These are phyloP conservation scores for Leptinotarsa lineolata DNA, from an alignment of 1,140 invertebrate genomes.

Conservation along the genomic window DNA sequence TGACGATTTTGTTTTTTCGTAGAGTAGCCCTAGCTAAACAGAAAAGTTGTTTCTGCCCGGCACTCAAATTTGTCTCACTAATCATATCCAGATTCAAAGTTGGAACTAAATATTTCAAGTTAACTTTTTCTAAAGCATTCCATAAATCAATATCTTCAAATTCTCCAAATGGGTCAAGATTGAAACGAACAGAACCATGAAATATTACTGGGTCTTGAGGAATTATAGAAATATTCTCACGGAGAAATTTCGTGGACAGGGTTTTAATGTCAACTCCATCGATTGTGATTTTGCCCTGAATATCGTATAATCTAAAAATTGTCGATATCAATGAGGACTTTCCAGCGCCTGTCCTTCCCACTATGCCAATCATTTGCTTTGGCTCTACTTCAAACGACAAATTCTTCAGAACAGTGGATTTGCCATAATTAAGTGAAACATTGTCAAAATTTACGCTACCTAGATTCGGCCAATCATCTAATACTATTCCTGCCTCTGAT, in stretches of 20 bases:
- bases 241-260: slow-evolving; percentile 71
- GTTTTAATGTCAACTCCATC: slow-evolving; percentile 64
- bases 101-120: slow-evolving; percentile 48
- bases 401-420: slow-evolving; percentile 70
- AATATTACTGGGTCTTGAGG: slow-evolving; percentile 88
- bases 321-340: slow-evolving; percentile 78
- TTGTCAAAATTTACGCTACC: slow-evolving; percentile 72
- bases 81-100: slow-evolving; percentile 81
- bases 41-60: slow-evolving; percentile 79
- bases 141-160: slow-evolving; percentile 58
- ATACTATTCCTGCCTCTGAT: slow-evolving; percentile 50
- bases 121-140: slow-evolving; percentile 51
- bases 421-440: slow-evolving; percentile 67
- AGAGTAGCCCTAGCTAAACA: slow-evolving; percentile 79
- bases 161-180: slow-evolving; percentile 63
- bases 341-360: slow-evolving; percentile 82
- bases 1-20: slow-evolving; percentile 75
- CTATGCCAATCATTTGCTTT: slow-evolving; percentile 74
- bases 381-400: slow-evolving; percentile 67
- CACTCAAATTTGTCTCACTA: slow-evolving; percentile 72
- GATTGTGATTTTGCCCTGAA: slow-evolving; percentile 63
- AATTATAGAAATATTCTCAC: slow-evolving; percentile 78
- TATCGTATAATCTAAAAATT: slow-evolving; percentile 66
- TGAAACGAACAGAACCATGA: slow-evolving; percentile 63
- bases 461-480: slow-evolving; percentile 70